Conservation (phyloP, 2,797 vertebrate species). For the Paedocypris micromegethes region DNA sequence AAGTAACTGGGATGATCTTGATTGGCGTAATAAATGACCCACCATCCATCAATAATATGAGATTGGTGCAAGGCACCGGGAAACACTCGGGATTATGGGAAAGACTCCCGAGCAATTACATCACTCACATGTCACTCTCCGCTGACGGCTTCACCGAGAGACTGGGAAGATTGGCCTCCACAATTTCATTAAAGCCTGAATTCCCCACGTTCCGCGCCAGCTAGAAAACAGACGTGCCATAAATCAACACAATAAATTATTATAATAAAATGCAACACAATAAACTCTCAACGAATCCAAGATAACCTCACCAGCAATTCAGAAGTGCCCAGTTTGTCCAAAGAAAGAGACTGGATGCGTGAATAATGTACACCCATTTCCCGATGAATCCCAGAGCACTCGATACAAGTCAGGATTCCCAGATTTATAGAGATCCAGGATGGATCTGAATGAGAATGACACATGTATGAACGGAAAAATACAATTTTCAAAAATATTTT, state of each 20-base stretch:
- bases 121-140: constrained; percentile 75
- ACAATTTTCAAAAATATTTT: too few species aligned
- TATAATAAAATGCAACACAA: too few species aligned
- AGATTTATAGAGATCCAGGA: constrained; percentile 78
- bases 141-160: constrained; percentile 69
- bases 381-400: constrained; percentile 81
- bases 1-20: too few species aligned
- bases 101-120: constrained; percentile 9
- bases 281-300: neutral
- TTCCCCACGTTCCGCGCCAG: constrained; percentile 76
- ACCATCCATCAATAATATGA: neutral
- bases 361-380: constrained; percentile 79
- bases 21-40: too few species aligned
- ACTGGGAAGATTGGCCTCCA: constrained; percentile 73
- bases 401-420: constrained; percentile 78
- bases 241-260: neutral
- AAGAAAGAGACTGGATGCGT: constrained; percentile 72
- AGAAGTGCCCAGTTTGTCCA: constrained; percentile 77
- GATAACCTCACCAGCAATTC: constrained; percentile 70
- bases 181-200: constrained; percentile 74
- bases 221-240: constrained; percentile 44
- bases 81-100: neutral
- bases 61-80: neutral
- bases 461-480: neutral
- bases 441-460: constrained; percentile 62